Evolutionary conservation across 2,797 vertebrate genomes (phyloP).

Genomic region (Acanthiza pusilla): DNA sequence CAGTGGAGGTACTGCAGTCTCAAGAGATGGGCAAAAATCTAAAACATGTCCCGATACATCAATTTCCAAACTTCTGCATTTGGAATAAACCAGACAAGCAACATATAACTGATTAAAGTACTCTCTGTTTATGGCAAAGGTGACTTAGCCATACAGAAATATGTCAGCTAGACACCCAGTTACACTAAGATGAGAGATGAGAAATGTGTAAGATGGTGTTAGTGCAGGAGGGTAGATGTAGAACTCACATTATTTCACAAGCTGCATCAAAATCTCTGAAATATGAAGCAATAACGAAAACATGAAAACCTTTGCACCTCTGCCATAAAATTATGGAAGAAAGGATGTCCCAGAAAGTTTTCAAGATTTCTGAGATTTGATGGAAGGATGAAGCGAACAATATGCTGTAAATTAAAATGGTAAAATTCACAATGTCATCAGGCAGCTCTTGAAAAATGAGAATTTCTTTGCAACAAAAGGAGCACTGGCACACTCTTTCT

Average conservation of each 20-base stretch:
- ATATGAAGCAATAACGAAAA: background rate
- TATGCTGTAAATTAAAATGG: background rate
- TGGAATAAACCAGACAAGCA: background rate
- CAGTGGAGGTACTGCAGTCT: background rate
- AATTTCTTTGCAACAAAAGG: background rate
- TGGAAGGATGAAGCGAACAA: background rate
- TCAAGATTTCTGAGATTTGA: background rate
- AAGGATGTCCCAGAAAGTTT: background rate
- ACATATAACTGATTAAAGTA: background rate
- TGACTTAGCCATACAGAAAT: background rate
- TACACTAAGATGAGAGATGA: background rate
- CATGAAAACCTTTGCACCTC: background rate
- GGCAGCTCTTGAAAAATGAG: background rate
- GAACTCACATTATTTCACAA: background rate
- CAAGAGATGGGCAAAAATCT: background rate
- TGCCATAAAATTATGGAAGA: background rate
- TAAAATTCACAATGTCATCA: background rate
- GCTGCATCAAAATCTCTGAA: background rate
- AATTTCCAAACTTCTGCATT: background rate
- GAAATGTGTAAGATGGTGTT: background rate
- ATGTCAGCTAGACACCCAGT: background rate
- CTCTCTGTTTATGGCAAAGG: background rate
- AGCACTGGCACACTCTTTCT: background rate
- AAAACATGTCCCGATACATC: background rate
- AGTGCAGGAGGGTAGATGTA: background rate